Evolutionary conservation across 2,888 invertebrate species (phyloP).

Genomic region (Stenodema calcarata): DNA sequence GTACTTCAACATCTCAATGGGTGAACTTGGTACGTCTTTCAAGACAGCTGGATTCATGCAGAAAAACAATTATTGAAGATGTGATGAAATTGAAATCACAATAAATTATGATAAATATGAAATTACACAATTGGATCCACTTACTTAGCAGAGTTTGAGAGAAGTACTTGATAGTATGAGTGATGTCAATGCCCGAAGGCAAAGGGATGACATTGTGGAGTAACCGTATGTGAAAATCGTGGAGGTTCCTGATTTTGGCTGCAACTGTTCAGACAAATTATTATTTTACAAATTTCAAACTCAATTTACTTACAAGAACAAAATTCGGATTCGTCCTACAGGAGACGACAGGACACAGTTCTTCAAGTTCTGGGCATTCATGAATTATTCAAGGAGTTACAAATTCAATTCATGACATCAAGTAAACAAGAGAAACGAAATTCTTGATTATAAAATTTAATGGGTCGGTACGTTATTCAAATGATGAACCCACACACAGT

Average conservation of each 20-base stretch:
- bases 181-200: conserved; percentile 94
- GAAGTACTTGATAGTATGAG: conserved; percentile 97
- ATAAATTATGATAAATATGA: neutral
- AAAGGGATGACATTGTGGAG: conserved; percentile 89
- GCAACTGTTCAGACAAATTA: conserved; percentile 76
- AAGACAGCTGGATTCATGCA: conserved; percentile 75
- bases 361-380: no score
- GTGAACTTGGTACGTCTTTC: conserved; percentile 94
- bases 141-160: conserved; percentile 95
- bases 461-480: no score
- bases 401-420: no score
- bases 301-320: neutral
- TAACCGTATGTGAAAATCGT: conserved; percentile 93
- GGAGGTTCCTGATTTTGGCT: conserved; percentile 94
- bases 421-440: no score
- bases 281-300: neutral
- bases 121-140: conserved; percentile 60
- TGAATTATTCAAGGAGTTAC: no score
- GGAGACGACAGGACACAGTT: no score
- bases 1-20: conserved; percentile 87
- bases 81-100: neutral
- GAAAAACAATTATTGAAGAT: neutral
- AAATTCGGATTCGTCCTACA: no score
- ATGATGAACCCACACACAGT: no score
- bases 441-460: no score